phyloP scores from a whole-genome alignment of 2,888 invertebrate species.

The Mythimna lalbum region DNA sequence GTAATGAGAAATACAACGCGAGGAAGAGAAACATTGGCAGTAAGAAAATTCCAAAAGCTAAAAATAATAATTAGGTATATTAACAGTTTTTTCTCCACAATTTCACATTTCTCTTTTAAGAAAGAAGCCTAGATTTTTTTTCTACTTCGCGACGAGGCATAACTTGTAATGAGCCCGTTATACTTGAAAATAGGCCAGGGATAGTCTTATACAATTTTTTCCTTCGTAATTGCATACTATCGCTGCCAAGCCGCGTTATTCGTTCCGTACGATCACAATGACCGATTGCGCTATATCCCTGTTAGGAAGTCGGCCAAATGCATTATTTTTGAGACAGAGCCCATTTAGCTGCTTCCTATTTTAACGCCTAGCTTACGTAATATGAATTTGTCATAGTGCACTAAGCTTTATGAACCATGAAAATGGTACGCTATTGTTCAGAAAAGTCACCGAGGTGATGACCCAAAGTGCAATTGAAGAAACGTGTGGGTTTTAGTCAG shows the following conservation, averaged over 20 bases:
- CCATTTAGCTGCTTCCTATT: constrained; percentile 56
- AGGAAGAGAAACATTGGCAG: background rate
- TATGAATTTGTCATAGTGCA: constrained; percentile 22
- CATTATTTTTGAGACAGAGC: constrained; percentile 71
- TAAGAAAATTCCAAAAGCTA: background rate
- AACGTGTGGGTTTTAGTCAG: no score
- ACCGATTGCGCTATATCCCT: constrained; percentile 52
- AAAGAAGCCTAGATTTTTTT: constrained; percentile 8
- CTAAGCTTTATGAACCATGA: constrained; percentile 8
- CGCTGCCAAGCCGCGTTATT: constrained; percentile 48
- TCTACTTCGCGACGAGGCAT: constrained; percentile 3
- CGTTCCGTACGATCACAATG: constrained; percentile 50
- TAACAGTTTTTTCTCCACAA: no score
- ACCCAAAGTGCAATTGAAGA: no score
- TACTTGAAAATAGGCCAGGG: constrained; percentile 50
- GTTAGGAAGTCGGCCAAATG: constrained; percentile 72
- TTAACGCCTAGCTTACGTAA: constrained; percentile 50
- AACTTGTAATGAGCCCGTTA: constrained; percentile 43
- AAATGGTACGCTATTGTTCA: constrained; percentile 1
- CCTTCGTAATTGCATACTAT: constrained; percentile 47
- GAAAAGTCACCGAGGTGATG: no score
- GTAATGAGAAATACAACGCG: no score
- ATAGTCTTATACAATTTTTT: constrained; percentile 42
- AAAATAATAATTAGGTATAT: no score
- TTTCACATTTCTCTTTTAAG: background rate